Percentiles rank a stretch among this genome's conserved stretches.
Conservation (phyloP, 2,113 vertebrate species). For the Hippocampus zosterae region DNA sequence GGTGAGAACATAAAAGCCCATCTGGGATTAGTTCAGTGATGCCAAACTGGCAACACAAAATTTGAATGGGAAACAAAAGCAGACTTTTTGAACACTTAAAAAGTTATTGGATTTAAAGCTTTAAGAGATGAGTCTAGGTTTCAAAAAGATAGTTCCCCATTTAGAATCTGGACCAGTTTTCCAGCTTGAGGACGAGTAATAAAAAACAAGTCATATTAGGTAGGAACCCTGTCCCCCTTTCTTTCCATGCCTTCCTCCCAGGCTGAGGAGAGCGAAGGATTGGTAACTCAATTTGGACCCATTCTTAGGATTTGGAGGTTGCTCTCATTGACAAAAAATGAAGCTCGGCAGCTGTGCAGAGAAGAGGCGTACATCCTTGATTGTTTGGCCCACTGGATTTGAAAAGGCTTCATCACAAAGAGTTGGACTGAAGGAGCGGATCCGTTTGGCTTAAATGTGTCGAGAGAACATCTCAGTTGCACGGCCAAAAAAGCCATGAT, state of each 20-base stretch:
- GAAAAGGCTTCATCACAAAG: slow-evolving; percentile 10
- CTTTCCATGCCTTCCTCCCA: slow-evolving; percentile 4
- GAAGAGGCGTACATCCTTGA: slow-evolving; percentile 11
- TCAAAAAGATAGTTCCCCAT: slow-evolving; percentile 19
- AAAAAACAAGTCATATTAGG: slow-evolving; percentile 24
- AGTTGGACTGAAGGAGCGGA: slow-evolving; percentile 22
- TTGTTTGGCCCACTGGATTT: slow-evolving; percentile 34
- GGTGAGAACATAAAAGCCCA: slow-evolving; percentile 14
- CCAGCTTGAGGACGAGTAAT: slow-evolving; percentile 20
- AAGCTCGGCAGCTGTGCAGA: slow-evolving; percentile 17
- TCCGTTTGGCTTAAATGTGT: slow-evolving; percentile 8
- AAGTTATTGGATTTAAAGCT: slow-evolving; percentile 42
- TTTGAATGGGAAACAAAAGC: slow-evolving; percentile 9
- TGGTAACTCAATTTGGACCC: slow-evolving; percentile 51
- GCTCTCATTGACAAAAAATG: slow-evolving; percentile 50
- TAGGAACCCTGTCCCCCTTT: slow-evolving; percentile 1
- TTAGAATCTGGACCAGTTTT: slow-evolving; percentile 38
- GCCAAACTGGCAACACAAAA: slow-evolving; percentile 26
- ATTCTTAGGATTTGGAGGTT: slow-evolving; percentile 37
- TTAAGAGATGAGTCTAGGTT: background rate
- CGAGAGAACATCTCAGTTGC: background rate
- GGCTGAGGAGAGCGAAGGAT: slow-evolving; percentile 30
- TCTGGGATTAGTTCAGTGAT: slow-evolving; percentile 28
- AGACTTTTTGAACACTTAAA: background rate
- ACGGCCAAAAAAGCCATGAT: slow-evolving; percentile 21